Base-by-base conservation (phyloP, 2,888 invertebrate species). In the Rambutsinella grinnellia region DNA sequence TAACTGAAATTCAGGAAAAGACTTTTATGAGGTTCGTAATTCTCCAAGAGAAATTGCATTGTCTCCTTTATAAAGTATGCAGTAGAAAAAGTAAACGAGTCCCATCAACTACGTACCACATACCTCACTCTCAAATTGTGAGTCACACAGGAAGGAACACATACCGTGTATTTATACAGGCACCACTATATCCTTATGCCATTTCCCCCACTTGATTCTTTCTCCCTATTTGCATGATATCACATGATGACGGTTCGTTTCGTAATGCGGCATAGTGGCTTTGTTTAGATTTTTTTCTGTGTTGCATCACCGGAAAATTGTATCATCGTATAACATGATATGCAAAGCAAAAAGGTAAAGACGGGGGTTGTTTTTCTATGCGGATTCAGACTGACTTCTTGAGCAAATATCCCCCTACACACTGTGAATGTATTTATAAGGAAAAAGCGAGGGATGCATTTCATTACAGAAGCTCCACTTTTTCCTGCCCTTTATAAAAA, bases 1-100 rank as follows among this genome's bases (percentile, higher is more conserved):
- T 70, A 57, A 70, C 54, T 46, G 70, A 70, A 70, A 69, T 61
- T 69, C 46, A 28, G 62, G 62, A 70, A 70, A 70, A 56, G 70
- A 70, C 70, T 70, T 70, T 70, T 70, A 70, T 70, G 70, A 70
- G 70, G 62, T 70, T 70, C 70, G 70, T 70, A 70, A 70, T 70
- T 70, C 70, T 56, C 62, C 60, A 63, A 70, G 62, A 70, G 62
- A 70, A 70, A 70, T 70, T 70, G 70, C 70, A 70, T 70, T 63
- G 70, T 70, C 70, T 56, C 62, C 21, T 63, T 70, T 70, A 63
- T 63, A 70, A 70, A 70, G 21, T 63, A 70, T 70, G 70, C 70
- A 62, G 62, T 70, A 63, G 70, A 57, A 57, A 70, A 70, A 69
- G 51, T 69, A 69, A 70, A 63, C 70, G 70, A 70, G 70, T 62